A percentile compares a stretch with the other conserved stretches of the same genome.
Evolutionary conservation across 92 coral and sea anemone genomes (phyloP).

Genomic region (Metridium senile): DNA sequence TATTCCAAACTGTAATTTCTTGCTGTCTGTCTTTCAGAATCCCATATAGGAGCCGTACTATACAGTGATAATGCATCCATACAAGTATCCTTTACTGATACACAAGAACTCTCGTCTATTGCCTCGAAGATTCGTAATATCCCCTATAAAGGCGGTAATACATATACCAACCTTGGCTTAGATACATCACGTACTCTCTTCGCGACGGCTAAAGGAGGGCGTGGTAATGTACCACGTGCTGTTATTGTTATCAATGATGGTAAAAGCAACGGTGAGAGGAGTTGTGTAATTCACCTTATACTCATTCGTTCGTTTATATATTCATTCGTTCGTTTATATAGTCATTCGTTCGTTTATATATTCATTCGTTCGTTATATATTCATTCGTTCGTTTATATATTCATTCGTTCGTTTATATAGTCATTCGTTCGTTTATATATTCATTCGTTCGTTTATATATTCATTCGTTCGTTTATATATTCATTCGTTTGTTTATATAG

Average conservation of each 20-base stretch:
- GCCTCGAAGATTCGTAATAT: neutral
- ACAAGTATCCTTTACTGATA: conserved; percentile 10
- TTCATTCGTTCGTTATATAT: no score
- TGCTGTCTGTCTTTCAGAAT: neutral
- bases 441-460: no score
- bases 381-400: no score
- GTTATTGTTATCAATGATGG: conserved; percentile 37
- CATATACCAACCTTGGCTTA: conserved; percentile 31
- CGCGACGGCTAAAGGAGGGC: conserved; percentile 6
- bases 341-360: no score
- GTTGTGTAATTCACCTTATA: neutral
- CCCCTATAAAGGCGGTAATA: conserved; percentile 22
- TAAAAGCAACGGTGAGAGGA: conserved; percentile 20
- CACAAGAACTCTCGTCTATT: conserved; percentile 12
- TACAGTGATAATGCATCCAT: conserved; percentile 24
- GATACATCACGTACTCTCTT: conserved; percentile 11
- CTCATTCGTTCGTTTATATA: neutral
- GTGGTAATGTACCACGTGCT: conserved; percentile 22
- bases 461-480: no score
- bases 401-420: no score
- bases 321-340: no score
- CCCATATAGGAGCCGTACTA: conserved; percentile 29
- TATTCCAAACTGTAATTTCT: neutral
- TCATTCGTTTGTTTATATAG: no score
- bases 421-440: no score